phyloP scores from a whole-genome alignment of 2,797 vertebrate species.

The Sphenopsis melanotis region DNA sequence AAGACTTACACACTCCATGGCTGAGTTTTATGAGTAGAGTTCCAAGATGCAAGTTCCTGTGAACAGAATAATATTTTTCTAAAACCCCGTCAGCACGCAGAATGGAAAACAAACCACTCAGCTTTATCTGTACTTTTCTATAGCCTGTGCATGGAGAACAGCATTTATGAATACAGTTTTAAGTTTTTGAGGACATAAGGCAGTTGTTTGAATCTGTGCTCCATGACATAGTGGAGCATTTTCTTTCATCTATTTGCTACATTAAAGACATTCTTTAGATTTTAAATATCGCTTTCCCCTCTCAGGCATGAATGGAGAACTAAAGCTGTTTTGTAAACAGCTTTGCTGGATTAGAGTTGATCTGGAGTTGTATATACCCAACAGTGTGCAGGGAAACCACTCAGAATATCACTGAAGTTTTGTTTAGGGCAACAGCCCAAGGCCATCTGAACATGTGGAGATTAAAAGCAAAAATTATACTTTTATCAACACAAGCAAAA shows the following conservation, averaged over 20 bases:
- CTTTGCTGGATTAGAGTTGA: not conserved
- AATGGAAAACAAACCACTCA: not conserved
- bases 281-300: not conserved
- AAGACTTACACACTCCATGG: rapidly evolving
- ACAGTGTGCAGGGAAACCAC: not conserved
- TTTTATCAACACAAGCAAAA: not conserved
- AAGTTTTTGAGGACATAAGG: not conserved
- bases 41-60: not conserved
- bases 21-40: not conserved
- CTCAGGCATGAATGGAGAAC: not conserved
- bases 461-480: not conserved
- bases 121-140: not conserved
- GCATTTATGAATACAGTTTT: not conserved
- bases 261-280: not conserved
- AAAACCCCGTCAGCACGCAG: not conserved
- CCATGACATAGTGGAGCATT: not conserved
- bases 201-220: not conserved
- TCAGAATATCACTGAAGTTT: not conserved
- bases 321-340: not conserved
- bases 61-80: not conserved
- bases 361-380: not conserved
- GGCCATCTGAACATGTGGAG: not conserved
- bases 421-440: not conserved
- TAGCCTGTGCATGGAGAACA: not conserved
- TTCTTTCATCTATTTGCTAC: not conserved